Evolutionary conservation across 2,113 vertebrate genomes (phyloP).

Genomic region (Bos indicus): DNA sequence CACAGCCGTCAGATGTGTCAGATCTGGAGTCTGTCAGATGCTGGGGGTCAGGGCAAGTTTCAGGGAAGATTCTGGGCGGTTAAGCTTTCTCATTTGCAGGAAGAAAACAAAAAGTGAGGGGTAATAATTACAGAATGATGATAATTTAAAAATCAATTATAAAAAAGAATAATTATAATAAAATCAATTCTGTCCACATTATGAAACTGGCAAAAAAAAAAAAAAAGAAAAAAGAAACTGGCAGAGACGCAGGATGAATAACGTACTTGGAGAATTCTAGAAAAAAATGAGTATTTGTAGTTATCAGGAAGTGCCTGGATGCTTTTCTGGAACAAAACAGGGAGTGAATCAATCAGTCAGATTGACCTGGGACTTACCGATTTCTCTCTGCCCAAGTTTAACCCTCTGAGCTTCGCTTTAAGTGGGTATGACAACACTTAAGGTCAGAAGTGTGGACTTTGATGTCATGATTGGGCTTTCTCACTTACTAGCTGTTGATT

Average conservation of each 20-base stretch:
- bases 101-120: not conserved
- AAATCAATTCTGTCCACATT: not conserved
- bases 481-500: not conserved
- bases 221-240: not conserved
- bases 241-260: not conserved
- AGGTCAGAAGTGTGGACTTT: not conserved
- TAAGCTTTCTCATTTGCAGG: not conserved
- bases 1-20: not conserved
- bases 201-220: not conserved
- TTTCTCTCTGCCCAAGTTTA: not conserved
- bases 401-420: not conserved
- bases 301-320: not conserved
- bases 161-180: not conserved
- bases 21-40: not conserved
- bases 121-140: not conserved
- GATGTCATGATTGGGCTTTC: not conserved
- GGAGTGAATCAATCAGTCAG: not conserved
- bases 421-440: no score
- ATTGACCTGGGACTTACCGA: not conserved
- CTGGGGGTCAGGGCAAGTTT: not conserved
- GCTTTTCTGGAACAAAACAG: not conserved
- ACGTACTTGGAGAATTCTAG: not conserved
- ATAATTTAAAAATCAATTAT: not conserved
- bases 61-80: not conserved
- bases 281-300: not conserved